phyloP scores from a whole-genome alignment of 2,113 vertebrate species.

The Boulengeromyrus knoepffleri region DNA sequence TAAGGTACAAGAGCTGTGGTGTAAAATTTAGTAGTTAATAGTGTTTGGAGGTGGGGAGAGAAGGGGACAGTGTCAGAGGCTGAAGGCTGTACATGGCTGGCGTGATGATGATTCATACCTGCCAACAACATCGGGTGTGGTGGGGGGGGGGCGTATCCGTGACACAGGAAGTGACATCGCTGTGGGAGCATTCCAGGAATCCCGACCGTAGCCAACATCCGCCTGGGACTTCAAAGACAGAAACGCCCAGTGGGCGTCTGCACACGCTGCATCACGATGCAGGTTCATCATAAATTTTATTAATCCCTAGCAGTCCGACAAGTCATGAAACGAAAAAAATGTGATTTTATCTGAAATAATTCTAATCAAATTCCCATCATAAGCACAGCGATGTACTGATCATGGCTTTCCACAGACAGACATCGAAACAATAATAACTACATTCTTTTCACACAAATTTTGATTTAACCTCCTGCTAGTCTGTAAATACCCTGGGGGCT shows the following conservation, averaged over 20 bases:
- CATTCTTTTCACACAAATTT: background rate
- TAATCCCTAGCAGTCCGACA: background rate
- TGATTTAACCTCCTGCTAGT: background rate
- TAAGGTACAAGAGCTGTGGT: background rate
- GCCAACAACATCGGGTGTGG: background rate
- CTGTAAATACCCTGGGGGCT: background rate
- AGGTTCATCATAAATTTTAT: conserved; percentile 30
- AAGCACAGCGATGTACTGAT: background rate
- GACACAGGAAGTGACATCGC: background rate
- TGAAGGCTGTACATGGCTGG: background rate
- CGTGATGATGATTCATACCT: background rate
- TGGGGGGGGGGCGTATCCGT: background rate
- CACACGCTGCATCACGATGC: background rate
- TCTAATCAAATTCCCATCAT: background rate
- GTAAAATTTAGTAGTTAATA: background rate
- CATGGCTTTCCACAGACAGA: background rate
- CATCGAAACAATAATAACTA: background rate
- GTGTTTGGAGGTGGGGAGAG: background rate
- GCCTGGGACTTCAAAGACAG: background rate
- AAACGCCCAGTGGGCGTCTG: background rate
- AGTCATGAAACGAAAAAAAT: background rate
- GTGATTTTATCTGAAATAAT: background rate
- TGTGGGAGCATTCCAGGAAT: background rate
- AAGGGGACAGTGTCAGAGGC: background rate
- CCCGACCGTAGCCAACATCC: background rate